These are phyloP conservation scores for Agrotis puta DNA, from an alignment of 2,888 invertebrate genomes.

Conservation along the genomic window DNA sequence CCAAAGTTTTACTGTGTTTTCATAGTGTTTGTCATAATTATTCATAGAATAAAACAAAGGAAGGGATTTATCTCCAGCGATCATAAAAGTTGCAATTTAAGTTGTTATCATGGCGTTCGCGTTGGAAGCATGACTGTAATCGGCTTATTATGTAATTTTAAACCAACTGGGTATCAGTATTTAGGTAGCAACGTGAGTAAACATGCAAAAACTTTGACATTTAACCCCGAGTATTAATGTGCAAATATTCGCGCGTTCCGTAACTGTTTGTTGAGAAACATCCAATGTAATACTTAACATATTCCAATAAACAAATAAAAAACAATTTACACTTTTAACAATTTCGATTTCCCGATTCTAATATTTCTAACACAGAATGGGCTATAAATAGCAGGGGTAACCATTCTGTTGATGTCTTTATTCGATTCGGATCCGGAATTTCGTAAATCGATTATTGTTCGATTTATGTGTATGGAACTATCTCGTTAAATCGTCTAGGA, in stretches of 20 bases:
- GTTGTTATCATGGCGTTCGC: neutral
- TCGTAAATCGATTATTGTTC: conserved; percentile 48
- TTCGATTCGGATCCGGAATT: conserved; percentile 47
- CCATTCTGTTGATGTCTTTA: conserved; percentile 48
- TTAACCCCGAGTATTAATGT: conserved; percentile 28
- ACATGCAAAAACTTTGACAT: conserved; percentile 50
- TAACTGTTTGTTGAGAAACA: conserved; percentile 42
- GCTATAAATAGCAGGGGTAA: conserved; percentile 45
- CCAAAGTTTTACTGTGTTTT: conserved; percentile 12
- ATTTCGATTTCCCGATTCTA: conserved; percentile 20
- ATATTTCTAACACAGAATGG: conserved; percentile 35
- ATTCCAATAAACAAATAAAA: neutral
- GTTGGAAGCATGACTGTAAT: conserved; percentile 20
- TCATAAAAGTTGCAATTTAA: neutral
- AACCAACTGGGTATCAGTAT: conserved; percentile 15
- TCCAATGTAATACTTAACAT: neutral
- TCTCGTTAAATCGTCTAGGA: conserved; percentile 28
- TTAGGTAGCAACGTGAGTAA: conserved; percentile 27
- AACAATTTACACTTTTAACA: conserved; percentile 3
- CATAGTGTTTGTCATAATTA: neutral
- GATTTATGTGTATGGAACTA: conserved; percentile 51
- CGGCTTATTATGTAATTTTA: conserved; percentile 19
- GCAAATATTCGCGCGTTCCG: conserved; percentile 44
- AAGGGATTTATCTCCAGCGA: neutral
- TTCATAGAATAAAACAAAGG: neutral